Evolutionary conservation across 2,888 invertebrate species (phyloP).

Genomic region (Papilio protenor): DNA sequence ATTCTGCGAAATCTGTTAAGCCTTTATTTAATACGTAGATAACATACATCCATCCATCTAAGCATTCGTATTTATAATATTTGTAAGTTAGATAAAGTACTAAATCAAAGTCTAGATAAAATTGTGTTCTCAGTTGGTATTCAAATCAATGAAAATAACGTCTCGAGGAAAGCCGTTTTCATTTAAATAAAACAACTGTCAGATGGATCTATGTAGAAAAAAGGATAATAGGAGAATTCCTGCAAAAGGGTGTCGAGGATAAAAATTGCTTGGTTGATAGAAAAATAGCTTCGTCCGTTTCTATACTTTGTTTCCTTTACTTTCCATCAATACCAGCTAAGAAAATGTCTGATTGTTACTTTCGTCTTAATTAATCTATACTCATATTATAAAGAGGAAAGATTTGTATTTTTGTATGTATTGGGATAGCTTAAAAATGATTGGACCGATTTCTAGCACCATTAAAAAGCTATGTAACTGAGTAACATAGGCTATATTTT

Average conservation of each 20-base stretch:
- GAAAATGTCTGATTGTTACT: neutral
- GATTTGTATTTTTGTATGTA: too few species aligned
- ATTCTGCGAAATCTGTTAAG: too few species aligned
- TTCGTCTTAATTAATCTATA: neutral
- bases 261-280: constrained; percentile 73
- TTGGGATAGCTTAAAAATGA: too few species aligned
- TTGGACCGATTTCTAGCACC: too few species aligned
- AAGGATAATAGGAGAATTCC: constrained; percentile 61
- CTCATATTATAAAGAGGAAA: too few species aligned
- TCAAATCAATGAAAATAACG: constrained; percentile 33
- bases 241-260: constrained; percentile 63
- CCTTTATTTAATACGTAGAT: neutral
- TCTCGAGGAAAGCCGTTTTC: constrained; percentile 29
- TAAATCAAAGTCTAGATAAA: constrained; percentile 22
- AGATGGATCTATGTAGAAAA: constrained; percentile 32
- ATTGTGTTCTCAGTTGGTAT: constrained; percentile 11
- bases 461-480: too few species aligned
- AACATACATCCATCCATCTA: neutral
- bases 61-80: too few species aligned
- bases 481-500: too few species aligned
- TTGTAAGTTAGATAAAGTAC: neutral
- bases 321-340: constrained; percentile 1
- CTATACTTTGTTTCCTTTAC: constrained; percentile 16
- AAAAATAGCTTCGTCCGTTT: constrained; percentile 45
- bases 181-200: constrained; percentile 37